Percentiles rank a stretch among this genome's conserved stretches.
phyloP scores from a whole-genome alignment of 2,113 vertebrate species.

The Nibea albiflora region DNA sequence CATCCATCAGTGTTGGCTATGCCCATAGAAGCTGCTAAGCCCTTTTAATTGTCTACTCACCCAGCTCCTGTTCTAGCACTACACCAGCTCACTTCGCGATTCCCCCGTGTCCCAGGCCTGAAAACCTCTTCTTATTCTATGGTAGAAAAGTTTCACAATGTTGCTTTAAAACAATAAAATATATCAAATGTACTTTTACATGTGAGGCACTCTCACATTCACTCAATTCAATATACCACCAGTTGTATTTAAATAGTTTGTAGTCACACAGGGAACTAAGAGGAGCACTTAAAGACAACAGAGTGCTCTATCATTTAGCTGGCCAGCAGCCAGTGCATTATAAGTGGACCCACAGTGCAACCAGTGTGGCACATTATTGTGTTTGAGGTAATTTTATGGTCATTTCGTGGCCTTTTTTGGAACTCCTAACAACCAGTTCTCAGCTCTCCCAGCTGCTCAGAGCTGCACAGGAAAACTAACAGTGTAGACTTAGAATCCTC shows the following conservation, averaged over 20 bases:
- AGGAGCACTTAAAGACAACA: constrained; percentile 10
- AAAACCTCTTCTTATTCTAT: too few species aligned
- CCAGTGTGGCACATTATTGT: not conserved
- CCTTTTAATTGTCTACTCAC: too few species aligned
- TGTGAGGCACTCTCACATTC: not conserved
- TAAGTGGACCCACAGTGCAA: constrained; percentile 17
- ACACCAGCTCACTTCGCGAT: too few species aligned
- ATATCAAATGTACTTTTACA: not conserved
- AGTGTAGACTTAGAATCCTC: not conserved
- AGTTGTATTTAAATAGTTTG: constrained; percentile 10
- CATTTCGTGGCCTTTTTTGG: not conserved
- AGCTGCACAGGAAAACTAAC: not conserved
- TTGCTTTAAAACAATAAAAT: not conserved
- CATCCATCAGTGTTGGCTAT: too few species aligned
- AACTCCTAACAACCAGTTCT: not conserved
- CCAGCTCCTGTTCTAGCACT: too few species aligned
- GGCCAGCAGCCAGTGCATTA: constrained; percentile 20
- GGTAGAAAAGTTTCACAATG: too few species aligned
- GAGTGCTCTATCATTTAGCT: constrained; percentile 11
- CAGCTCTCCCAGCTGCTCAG: not conserved
- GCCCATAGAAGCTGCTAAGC: too few species aligned
- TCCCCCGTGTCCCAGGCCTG: too few species aligned
- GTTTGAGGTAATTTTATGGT: constrained; percentile 19
- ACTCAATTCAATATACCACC: not conserved
- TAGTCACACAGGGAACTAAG: not conserved